Conservation (phyloP, 2,113 vertebrate species). For the Anthoscopus minutus region DNA sequence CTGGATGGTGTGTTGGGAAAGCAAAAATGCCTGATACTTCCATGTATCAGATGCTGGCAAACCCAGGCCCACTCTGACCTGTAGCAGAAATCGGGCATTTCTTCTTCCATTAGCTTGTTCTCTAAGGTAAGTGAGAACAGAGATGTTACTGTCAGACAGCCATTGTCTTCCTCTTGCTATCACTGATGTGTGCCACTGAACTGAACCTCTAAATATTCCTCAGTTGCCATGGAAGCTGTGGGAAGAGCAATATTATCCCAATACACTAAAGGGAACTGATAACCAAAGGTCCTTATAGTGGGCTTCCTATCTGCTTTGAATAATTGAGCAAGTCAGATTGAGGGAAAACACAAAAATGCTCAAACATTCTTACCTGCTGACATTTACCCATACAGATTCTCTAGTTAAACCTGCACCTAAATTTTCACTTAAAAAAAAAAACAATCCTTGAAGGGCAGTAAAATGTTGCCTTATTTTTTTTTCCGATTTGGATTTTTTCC, state of each 20-base stretch:
- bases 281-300: background rate
- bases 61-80: background rate
- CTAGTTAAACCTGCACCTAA: background rate
- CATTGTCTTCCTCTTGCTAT: background rate
- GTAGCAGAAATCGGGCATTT: background rate
- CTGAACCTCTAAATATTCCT: background rate
- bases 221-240: constrained; percentile 19
- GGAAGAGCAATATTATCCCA: background rate
- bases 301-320: background rate
- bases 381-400: background rate
- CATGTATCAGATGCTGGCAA: background rate
- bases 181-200: background rate
- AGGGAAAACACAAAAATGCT: background rate
- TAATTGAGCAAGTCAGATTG: background rate
- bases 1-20: background rate
- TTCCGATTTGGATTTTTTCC: background rate
- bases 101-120: background rate
- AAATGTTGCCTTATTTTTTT: background rate
- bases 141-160: background rate
- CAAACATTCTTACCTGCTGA: background rate
- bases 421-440: background rate
- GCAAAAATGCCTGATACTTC: background rate
- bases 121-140: background rate
- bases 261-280: background rate
- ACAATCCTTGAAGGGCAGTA: background rate